These are phyloP conservation scores for Artibeus jamaicensis DNA, from an alignment of 2,797 vertebrate genomes.

Conservation along the genomic window DNA sequence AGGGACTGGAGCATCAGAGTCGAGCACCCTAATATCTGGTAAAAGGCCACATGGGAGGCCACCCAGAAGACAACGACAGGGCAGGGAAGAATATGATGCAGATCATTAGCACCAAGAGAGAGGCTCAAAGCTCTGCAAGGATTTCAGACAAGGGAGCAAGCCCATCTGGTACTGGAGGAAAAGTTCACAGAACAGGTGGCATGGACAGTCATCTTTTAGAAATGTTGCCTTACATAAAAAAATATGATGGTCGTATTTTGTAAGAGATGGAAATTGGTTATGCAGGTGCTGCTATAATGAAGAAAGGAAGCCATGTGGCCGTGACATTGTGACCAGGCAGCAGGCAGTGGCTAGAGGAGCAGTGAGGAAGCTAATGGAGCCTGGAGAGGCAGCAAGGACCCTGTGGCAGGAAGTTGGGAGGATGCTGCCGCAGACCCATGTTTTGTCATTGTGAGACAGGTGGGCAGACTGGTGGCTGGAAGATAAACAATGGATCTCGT, in stretches of 20 bases:
- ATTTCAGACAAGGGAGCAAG: not conserved
- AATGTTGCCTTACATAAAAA: not conserved
- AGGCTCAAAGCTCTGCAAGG: not conserved
- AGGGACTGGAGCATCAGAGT: not conserved
- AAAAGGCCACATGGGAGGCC: not conserved
- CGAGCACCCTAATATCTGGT: not conserved
- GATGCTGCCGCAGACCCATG: not conserved
- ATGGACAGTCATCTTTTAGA: not conserved
- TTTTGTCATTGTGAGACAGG: too few relatives aligned
- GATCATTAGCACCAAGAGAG: not conserved
- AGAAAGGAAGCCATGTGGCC: not conserved
- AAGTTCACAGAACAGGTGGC: not conserved
- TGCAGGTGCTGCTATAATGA: not conserved
- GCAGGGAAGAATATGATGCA: not conserved
- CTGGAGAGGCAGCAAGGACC: not conserved
- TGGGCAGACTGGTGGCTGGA: not conserved
- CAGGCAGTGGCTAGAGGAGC: not conserved
- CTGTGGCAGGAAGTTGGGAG: not conserved
- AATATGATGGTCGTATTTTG: not conserved
- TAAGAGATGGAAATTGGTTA: not conserved
- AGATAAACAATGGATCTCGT: not conserved
- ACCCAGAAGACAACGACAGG: not conserved
- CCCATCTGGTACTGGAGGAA: not conserved
- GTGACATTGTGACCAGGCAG: not conserved
- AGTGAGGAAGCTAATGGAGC: not conserved